Conservation (phyloP, 2,888 invertebrate species). For the Dryadula phaetusa region DNA sequence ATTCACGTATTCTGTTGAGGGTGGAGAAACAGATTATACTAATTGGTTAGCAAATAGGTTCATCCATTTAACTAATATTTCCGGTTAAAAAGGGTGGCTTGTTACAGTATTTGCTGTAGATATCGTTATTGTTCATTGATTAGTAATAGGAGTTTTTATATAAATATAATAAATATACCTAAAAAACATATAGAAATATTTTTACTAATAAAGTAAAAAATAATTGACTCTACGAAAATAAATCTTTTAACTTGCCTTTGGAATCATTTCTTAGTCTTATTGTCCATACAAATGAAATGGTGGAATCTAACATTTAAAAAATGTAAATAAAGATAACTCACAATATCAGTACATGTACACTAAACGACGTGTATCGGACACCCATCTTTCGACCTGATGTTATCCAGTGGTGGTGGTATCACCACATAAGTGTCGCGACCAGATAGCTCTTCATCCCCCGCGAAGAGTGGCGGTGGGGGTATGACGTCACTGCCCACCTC, state of each 20-base stretch:
- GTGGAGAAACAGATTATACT: not conserved
- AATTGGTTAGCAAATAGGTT: not conserved
- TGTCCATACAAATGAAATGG: not conserved
- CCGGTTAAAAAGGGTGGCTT: not conserved
- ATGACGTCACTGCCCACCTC: conserved; percentile 79
- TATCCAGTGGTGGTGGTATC: conserved; percentile 75
- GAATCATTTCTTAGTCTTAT: not conserved
- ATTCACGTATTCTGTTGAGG: no score
- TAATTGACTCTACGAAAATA: not conserved
- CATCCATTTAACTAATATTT: conserved; percentile 6
- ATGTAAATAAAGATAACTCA: conserved; percentile 54
- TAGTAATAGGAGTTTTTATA: no score
- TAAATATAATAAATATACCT: no score
- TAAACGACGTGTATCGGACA: conserved; percentile 82
- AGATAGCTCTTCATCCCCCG: conserved; percentile 64
- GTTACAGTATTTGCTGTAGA: not conserved
- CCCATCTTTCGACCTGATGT: conserved; percentile 69
- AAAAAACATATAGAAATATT: not conserved
- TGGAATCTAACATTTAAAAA: conserved; percentile 10
- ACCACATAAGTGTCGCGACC: conserved; percentile 80
- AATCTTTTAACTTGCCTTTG: not conserved
- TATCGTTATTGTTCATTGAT: not conserved
- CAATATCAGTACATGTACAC: conserved; percentile 73
- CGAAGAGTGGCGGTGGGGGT: conserved; percentile 79
- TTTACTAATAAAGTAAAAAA: not conserved